Base-by-base conservation (phyloP, 1,140 invertebrate genomes). In the Helicoverpa zea region DNA sequence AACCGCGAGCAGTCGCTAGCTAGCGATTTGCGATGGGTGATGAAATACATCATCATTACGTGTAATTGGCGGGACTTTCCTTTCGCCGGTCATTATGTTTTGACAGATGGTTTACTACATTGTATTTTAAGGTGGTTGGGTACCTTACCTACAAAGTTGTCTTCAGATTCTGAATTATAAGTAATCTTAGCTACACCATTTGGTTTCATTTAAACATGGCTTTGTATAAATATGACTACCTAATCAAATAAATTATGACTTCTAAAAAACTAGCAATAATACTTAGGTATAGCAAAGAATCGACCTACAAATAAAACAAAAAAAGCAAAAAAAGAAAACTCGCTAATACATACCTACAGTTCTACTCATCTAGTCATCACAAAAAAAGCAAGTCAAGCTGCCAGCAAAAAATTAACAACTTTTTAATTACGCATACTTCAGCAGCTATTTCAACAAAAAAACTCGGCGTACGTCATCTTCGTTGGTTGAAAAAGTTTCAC, bases 401-500 rank as follows among this genome's bases (percentile, higher is more conserved):
- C 35, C 2, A 64, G 35, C 35, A 64, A 64, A 63, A 66, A 47
- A 66, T 47, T 18, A 35, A 66, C 43, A 16, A 35, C 16, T 66
- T 66, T 66, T 66, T 66, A 66, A 66, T 66, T 66, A 66, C 63
- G 18, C 63, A 66, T 66, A 49, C 43, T 66, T 66, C 63, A 66
- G 63, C 43, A 23, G 63, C 9, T 66, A 66, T 66, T 66, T 66
- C 23, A 64, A 47, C 30, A 66, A 66, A 64, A 64, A 68, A 68
- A 7, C n/a, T n/a, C 14, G 5, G 13, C 14, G n/a, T 68, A 68
- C 64, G 64, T 68, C 64, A 68, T 68, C 43, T 23, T 35, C 35
- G 3, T 3, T 16, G 12, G 43, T 49, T 49, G 12, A 68, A 49
- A 68, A 49, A 68, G 64, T 68, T 68, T 68, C 64, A 68, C 64